Conservation (phyloP, 1,140 invertebrate species). For the Bactericera cockerelli region DNA sequence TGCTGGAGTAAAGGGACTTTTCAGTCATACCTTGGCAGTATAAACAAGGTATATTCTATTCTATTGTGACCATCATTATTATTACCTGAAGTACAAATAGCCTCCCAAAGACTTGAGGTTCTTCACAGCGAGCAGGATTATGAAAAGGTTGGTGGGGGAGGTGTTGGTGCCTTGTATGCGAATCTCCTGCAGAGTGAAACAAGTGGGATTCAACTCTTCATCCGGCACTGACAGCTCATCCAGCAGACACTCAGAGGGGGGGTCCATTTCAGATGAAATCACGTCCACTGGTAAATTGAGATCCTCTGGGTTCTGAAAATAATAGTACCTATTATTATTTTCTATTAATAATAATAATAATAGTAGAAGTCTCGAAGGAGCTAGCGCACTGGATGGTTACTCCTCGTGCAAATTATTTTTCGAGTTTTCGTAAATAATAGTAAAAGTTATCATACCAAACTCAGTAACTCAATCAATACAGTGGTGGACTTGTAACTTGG, state of each 20-base stretch:
- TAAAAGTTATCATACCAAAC: no score
- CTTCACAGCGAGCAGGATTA: constrained; percentile 21
- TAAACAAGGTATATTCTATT: no score
- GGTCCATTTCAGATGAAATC: constrained; percentile 13
- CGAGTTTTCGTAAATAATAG: no score
- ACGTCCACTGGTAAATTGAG: constrained; percentile 11
- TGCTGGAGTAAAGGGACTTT: no score
- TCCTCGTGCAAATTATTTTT: no score
- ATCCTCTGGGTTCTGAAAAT: constrained; percentile 12
- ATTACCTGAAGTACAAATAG: constrained; percentile 24
- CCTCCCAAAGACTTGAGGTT: constrained; percentile 23
- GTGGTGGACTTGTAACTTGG: no score
- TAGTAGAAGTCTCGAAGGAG: no score
- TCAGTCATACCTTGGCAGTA: no score
- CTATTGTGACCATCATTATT: no score
- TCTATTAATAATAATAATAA: constrained; percentile 12
- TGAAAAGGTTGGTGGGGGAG: constrained; percentile 19
- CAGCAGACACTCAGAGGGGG: constrained; percentile 6
- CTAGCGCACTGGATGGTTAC: no score
- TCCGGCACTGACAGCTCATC: constrained; percentile 11
- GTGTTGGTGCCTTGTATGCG: constrained; percentile 26
- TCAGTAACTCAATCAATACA: no score
- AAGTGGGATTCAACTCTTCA: constrained; percentile 17
- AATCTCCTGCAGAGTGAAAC: constrained; percentile 20
- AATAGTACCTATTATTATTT: constrained; percentile 10